Conservation (phyloP, 2,888 invertebrate genomes). For the Odontothrips loti region DNA sequence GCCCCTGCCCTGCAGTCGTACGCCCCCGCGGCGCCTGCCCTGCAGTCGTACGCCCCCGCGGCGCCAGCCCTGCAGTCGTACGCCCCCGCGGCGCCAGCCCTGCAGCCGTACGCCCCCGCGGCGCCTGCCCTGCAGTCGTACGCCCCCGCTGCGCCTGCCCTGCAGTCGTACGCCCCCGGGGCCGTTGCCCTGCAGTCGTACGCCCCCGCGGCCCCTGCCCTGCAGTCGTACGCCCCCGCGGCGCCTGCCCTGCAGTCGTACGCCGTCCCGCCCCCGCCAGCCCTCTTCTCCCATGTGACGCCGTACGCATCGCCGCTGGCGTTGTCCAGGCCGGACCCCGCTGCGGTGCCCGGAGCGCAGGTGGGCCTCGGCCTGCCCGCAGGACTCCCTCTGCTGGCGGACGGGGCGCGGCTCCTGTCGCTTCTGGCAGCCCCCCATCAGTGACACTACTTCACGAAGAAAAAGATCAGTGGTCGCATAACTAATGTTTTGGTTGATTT, state of each 20-base stretch:
- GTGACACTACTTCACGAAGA: too few relatives aligned
- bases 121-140: neutral
- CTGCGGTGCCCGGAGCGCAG: slow-evolving; percentile 40
- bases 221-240: neutral
- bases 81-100: slow-evolving; percentile 42
- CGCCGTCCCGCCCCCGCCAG: neutral
- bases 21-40: slow-evolving; percentile 37
- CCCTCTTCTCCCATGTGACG: neutral
- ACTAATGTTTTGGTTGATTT: too few relatives aligned
- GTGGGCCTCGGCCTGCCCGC: slow-evolving; percentile 39
- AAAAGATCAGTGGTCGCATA: too few relatives aligned
- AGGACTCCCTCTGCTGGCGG: too few relatives aligned
- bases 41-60: slow-evolving; percentile 35
- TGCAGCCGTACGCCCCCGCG: slow-evolving; percentile 3
- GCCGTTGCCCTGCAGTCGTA: slow-evolving; percentile 15
- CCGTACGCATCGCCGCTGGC: slow-evolving; percentile 28
- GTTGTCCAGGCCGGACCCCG: slow-evolving; percentile 40
- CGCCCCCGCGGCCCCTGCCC: slow-evolving; percentile 30
- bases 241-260: slow-evolving; percentile 21
- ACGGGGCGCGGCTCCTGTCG: too few relatives aligned
- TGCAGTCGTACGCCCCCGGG: neutral
- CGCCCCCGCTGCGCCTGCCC: neutral
- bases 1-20: slow-evolving; percentile 37
- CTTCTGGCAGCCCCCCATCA: too few relatives aligned
- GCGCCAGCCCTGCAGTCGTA: slow-evolving; percentile 40